Evolutionary conservation across 2,797 vertebrate genomes (phyloP).

Genomic region (Poecilia gillii): DNA sequence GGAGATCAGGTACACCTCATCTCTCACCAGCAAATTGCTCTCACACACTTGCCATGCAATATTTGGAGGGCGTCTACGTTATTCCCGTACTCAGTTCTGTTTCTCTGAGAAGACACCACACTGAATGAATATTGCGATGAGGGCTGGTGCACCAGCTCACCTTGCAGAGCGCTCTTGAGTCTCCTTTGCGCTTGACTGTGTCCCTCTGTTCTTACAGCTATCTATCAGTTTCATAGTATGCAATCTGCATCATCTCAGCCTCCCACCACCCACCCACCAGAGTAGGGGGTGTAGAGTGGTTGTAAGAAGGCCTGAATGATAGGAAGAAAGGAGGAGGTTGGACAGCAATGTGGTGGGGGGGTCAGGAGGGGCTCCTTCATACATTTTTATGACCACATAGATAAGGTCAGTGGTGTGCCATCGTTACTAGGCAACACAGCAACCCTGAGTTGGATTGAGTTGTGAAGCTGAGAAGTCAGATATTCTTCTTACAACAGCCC

Average conservation of each 20-base stretch:
- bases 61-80: conserved; percentile 11
- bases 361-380: conserved; percentile 76
- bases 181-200: conserved; percentile 75
- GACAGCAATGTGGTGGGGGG: conserved; percentile 20
- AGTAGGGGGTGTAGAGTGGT: conserved; percentile 52
- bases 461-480: conserved; percentile 85
- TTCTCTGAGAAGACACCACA: conserved; percentile 39
- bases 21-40: conserved; percentile 46
- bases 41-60: conserved; percentile 18
- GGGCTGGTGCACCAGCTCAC: conserved; percentile 62
- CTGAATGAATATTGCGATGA: conserved; percentile 58
- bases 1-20: conserved; percentile 50
- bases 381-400: conserved; percentile 88
- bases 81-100: conserved; percentile 20
- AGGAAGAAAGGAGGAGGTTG: conserved; percentile 52
- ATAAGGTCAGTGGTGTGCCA: conserved; percentile 88
- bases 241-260: conserved; percentile 77
- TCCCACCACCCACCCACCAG: conserved; percentile 74
- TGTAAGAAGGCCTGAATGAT: conserved; percentile 57
- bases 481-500: conserved; percentile 76
- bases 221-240: conserved; percentile 79
- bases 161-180: conserved; percentile 67
- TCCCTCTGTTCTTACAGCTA: conserved; percentile 72
- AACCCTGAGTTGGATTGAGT: conserved; percentile 84
- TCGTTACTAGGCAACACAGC: conserved; percentile 87